Percentiles rank a stretch among this genome's conserved stretches.
phyloP scores from a whole-genome alignment of 1,140 invertebrate species.

The Heterodera schachtii region DNA sequence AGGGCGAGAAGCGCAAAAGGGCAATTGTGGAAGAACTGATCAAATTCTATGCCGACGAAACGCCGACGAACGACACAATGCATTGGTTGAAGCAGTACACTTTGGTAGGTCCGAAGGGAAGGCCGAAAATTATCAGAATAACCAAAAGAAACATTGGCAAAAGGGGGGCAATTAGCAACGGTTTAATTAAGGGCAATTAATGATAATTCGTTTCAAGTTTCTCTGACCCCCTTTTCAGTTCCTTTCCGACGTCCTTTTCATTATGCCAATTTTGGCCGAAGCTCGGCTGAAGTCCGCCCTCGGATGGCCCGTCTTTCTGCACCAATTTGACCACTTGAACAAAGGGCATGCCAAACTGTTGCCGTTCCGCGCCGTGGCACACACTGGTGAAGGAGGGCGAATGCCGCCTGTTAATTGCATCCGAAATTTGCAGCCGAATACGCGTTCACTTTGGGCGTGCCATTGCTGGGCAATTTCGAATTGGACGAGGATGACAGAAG shows the following conservation, averaged over 20 bases:
- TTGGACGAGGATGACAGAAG: constrained; percentile 42
- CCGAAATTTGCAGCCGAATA: constrained; percentile 40
- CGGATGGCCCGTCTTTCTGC: constrained; percentile 50
- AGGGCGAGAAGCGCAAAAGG: constrained; percentile 24
- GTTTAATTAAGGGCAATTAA: too few species aligned
- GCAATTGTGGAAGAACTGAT: constrained; percentile 8
- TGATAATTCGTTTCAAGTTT: too few species aligned
- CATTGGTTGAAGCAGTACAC: constrained; percentile 49
- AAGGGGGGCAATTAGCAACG: too few species aligned
- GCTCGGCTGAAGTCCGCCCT: constrained; percentile 34
- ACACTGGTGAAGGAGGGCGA: constrained; percentile 3
- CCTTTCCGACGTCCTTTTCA: constrained; percentile 47
- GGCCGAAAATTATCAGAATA: neutral
- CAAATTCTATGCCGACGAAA: constrained; percentile 28
- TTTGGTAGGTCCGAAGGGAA: constrained; percentile 26
- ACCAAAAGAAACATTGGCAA: too few species aligned
- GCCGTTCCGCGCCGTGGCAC: constrained; percentile 37
- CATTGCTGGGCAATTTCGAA: constrained; percentile 47
- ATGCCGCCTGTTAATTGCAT: neutral
- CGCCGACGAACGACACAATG: neutral
- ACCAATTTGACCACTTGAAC: constrained; percentile 53
- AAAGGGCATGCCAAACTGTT: constrained; percentile 41
- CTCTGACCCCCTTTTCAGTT: constrained; percentile 45
- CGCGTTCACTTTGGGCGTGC: constrained; percentile 43
- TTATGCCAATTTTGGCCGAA: constrained; percentile 43